phyloP scores from a whole-genome alignment of 2,113 vertebrate genomes.

The Osmerus mordax region DNA sequence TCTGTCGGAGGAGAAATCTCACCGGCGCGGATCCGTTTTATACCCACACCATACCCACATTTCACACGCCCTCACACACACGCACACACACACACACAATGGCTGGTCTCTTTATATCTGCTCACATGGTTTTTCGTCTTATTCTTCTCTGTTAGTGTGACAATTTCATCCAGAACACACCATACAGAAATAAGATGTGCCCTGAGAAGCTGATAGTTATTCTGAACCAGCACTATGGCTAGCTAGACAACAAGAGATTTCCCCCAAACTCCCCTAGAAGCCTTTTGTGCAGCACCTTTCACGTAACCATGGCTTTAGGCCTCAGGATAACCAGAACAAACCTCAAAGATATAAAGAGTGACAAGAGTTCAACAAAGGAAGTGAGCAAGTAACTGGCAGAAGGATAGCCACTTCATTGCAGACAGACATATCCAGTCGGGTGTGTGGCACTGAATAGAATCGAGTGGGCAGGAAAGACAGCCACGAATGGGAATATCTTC shows the following conservation, averaged over 20 bases:
- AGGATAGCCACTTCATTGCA: conserved; percentile 1
- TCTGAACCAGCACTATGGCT: conserved; percentile 19
- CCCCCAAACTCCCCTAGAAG: conserved; percentile 50
- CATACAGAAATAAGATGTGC: conserved; percentile 33
- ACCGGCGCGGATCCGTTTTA: not conserved
- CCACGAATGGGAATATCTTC: conserved; percentile 24
- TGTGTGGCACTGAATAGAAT: conserved; percentile 8
- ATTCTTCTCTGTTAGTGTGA: not conserved
- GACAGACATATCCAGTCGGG: conserved; percentile 14
- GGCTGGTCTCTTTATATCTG: not conserved
- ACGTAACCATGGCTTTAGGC: too few species aligned
- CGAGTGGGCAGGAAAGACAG: conserved; percentile 26
- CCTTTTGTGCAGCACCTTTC: conserved; percentile 36
- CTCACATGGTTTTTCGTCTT: too few species aligned
- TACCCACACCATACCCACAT: not conserved
- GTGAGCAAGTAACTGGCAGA: conserved; percentile 18
- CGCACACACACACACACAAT: not conserved
- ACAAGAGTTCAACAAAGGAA: conserved; percentile 5
- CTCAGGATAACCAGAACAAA: too few species aligned
- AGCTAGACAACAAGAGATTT: conserved; percentile 30
- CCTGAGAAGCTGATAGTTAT: conserved; percentile 22
- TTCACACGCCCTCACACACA: not conserved
- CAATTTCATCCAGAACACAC: not conserved
- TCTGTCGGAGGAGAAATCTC: conserved; percentile 11
- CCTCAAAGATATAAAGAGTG: too few species aligned